phyloP scores from a whole-genome alignment of 2,888 invertebrate genomes.

The Dynastes maya region DNA sequence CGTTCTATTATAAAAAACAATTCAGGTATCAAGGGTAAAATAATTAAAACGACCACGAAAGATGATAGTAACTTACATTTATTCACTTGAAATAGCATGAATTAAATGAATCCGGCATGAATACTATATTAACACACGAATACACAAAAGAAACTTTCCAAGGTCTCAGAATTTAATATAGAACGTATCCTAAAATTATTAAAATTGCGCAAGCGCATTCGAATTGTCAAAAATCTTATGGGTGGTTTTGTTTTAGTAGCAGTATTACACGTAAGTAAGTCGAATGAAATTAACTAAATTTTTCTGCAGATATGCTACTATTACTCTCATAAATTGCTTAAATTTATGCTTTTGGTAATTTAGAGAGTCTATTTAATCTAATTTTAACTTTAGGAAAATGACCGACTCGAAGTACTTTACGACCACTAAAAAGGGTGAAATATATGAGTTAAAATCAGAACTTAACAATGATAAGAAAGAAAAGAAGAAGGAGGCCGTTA shows the following conservation, averaged over 20 bases:
- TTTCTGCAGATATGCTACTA: background rate
- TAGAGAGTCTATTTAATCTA: background rate
- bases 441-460: conserved; percentile 99
- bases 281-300: background rate
- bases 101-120: no score
- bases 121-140: no score
- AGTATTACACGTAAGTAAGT: conserved; percentile 35
- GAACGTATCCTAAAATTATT: conserved; percentile 12
- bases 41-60: no score
- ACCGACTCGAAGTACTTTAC: conserved; percentile 99
- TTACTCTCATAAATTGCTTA: background rate
- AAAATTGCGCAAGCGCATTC: conserved; percentile 8
- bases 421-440: conserved; percentile 99
- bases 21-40: no score
- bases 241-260: conserved; percentile 22
- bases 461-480: conserved; percentile 99
- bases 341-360: background rate
- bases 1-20: no score
- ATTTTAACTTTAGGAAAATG: conserved; percentile 74
- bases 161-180: background rate
- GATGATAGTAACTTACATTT: no score
- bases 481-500: conserved; percentile 99
- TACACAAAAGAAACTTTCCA: no score
- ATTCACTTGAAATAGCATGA: no score
- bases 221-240: conserved; percentile 11